Evolutionary conservation across 2,797 vertebrate genomes (phyloP).

Genomic region (Mus minutoides): DNA sequence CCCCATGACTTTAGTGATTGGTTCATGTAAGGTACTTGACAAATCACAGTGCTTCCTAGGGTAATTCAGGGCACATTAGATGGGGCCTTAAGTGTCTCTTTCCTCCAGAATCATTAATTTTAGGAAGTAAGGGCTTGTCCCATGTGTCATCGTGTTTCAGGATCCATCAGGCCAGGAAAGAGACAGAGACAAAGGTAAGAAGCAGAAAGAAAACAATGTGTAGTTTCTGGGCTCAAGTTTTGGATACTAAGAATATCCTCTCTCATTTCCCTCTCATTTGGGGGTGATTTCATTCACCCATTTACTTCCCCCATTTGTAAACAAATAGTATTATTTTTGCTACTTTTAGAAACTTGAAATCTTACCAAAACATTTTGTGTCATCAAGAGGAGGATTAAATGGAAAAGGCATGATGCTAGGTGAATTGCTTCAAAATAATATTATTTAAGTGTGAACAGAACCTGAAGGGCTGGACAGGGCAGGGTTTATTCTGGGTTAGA

Average conservation of each 20-base stretch:
- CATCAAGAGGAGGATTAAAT: not conserved
- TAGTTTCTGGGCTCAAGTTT: not conserved
- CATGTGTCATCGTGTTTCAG: not conserved
- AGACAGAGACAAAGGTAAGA: not conserved
- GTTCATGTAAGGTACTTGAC: not conserved
- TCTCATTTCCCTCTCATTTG: not conserved
- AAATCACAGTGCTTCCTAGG: not conserved
- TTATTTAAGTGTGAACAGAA: not conserved
- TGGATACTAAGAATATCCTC: not conserved
- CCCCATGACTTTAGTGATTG: not conserved
- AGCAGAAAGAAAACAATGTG: not conserved
- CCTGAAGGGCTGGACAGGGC: not conserved
- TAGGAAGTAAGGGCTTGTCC: not conserved
- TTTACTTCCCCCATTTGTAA: not conserved
- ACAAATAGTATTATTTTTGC: not conserved
- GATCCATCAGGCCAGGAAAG: not conserved
- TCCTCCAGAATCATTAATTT: not conserved
- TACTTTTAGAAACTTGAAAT: not conserved
- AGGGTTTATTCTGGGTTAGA: not conserved
- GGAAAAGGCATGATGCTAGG: not conserved
- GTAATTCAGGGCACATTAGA: not conserved
- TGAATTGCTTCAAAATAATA: slow-evolving; percentile 24
- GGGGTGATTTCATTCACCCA: not conserved
- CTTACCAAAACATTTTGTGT: not conserved
- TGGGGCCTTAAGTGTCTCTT: not conserved